Base-by-base conservation (phyloP, 1,140 invertebrate species). In the Cecropterus lyciades region DNA sequence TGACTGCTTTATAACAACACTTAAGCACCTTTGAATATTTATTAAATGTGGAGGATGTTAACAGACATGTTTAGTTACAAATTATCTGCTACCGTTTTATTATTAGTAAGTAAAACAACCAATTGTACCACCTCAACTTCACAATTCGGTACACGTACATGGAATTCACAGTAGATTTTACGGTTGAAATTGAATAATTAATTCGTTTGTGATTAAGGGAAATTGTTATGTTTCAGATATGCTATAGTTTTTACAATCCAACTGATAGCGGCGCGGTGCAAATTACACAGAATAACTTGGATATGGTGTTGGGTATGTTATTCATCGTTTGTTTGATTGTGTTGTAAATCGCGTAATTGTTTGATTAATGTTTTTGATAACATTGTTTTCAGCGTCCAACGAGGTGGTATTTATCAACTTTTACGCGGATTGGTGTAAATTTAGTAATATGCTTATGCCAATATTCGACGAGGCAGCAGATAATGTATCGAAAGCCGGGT, bases 371-470 rank as follows among this genome's bases (percentile, higher is more conserved):
- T 69, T 52, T 49, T 49, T 49, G 30, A 51, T 67, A 75, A 73
- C 85, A 75, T 79, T 80, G 73, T 66, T 96, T 96, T 69, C 94
- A 99, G 98, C 96, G 66, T 95, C 95, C 55, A 98, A 98, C 94
- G 98, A 99, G 94, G 93, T 99, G 89, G 98, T 99, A 56, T 97
- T 99, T 91, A 96, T 99, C 69, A 99, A 99, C 93, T 99, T 99
- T 93, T 99, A 99, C 93, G 99, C 98, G 9, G 98, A 99, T 85
- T 99, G 98, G 98, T 99, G 97, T 93, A 94, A 95, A 77, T 97
- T 97, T 92, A 99, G 98, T 94, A 99, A 99, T 93, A 95, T 99
- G 87, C 93, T 99, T 80, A 96, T 97, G 77, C 99, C 99, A 27
- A 96, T 99, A 84, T 99, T 99, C 93, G 98, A 99, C 92, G 98